Evolutionary conservation across 2,113 vertebrate genomes (phyloP).

Genomic region (rabbit (Oryctolagus cuniculus)): DNA sequence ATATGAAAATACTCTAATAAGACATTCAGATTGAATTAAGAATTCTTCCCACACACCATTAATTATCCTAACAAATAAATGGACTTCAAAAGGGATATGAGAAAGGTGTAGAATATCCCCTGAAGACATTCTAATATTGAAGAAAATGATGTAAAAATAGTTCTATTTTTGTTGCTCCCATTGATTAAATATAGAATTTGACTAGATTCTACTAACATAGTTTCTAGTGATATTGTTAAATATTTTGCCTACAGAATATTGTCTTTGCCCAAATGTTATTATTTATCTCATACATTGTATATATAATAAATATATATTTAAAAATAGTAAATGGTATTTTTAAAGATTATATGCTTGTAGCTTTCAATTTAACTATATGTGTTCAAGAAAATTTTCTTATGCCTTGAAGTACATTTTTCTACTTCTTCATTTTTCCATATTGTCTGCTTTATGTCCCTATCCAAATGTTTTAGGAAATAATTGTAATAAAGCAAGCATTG

Average conservation of each 20-base stretch:
- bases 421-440: neutral
- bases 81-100: conserved; percentile 38
- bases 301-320: too few relatives aligned
- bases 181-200: conserved; percentile 19
- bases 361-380: too few relatives aligned
- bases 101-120: conserved; percentile 69
- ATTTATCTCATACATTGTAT: too few relatives aligned
- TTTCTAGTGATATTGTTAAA: neutral
- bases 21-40: conserved; percentile 80
- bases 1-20: conserved; percentile 81
- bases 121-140: conserved; percentile 69
- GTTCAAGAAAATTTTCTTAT: neutral
- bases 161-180: conserved; percentile 43
- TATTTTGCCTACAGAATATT: neutral
- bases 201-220: neutral
- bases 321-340: too few relatives aligned
- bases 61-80: conserved; percentile 82
- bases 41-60: conserved; percentile 63
- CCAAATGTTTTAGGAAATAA: neutral
- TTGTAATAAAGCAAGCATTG: neutral
- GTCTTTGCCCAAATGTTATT: too few relatives aligned
- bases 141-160: conserved; percentile 60
- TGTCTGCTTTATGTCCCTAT: neutral
- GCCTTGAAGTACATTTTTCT: neutral
- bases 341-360: too few relatives aligned